Base-by-base conservation (phyloP, 2,113 vertebrate genomes). In the Cyprinodon variegatus region DNA sequence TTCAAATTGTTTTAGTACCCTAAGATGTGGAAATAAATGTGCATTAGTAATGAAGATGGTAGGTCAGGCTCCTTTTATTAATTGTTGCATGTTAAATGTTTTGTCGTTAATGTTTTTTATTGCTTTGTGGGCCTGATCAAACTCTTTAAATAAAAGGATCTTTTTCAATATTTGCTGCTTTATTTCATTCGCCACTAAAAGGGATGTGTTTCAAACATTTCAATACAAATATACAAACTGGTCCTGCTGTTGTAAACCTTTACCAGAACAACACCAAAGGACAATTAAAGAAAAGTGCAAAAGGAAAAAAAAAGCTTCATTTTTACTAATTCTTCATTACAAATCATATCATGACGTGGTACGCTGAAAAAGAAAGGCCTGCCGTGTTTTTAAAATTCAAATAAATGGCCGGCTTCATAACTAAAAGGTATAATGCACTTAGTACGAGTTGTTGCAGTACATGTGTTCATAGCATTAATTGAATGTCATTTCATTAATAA, bases 221-320 rank as follows among this genome's bases (percentile, higher is more conserved):
- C 83, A 91, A 92, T 90, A 90, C 65, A 91, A 90, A 89, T 88
- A 86, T 84, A 84, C 89, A 87, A 61, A 70, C 70, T 68, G 67
- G 72, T 22, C 43, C n/a, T 4, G 46, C 46, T 43, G 48, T 64
- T 43, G 48, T 64, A 38, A 39, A 78, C 50, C 38, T 74, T 78
- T 43, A 64, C 65, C 50, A 72, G 67, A 85, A 83, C 20, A 53
- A 63, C 69, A 74, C 70, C 66, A 38, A 70, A 72, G 41, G 62
- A 63, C 68, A 61, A 74, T 9, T 3, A 72, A 78, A 71, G 29
- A 64, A 37, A 43, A 14, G 37, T 83, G 12, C 68, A n/a, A 41
- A 60, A 40, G 9, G 20, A 70, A 74, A 76, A 53, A 14, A 14
- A n/a, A 9, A 53, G 17, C 15, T 50, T 50, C 29, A 20, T 53